phyloP scores from a whole-genome alignment of 2,797 vertebrate genomes.

The Mus caroli region DNA sequence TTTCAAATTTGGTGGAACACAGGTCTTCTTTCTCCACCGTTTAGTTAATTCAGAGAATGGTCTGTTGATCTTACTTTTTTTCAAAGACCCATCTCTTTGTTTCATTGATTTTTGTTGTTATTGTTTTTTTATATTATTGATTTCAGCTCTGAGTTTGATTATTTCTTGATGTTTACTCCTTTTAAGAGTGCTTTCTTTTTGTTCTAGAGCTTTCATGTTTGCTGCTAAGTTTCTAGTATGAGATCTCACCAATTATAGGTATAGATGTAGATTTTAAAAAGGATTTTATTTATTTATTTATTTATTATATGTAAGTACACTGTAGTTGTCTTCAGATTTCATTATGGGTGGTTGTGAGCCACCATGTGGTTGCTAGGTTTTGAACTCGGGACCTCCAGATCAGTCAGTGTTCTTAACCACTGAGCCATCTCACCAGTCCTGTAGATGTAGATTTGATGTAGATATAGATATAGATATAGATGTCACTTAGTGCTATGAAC shows the following conservation, averaged over 20 bases:
- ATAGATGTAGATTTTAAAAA: no score
- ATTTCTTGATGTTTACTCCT: not conserved
- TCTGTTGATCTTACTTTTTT: not conserved
- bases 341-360: no score
- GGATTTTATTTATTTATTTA: no score
- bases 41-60: not conserved
- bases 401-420: no score
- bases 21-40: not conserved
- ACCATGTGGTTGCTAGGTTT: no score
- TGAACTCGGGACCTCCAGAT: no score
- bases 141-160: not conserved
- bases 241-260: not conserved
- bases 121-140: not conserved
- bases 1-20: not conserved
- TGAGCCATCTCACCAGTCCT: no score
- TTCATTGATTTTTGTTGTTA: not conserved
- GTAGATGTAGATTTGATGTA: no score
- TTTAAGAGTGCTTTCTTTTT: not conserved
- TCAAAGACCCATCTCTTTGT: not conserved
- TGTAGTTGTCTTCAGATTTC: no score
- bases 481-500: not conserved
- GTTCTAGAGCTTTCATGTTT: not conserved
- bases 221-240: not conserved
- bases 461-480: no score
- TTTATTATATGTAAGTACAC: no score